Percentiles rank a stretch among this genome's conserved stretches.
Conservation (phyloP, 2,797 vertebrate genomes). For the Gymnothorax javanicus region DNA sequence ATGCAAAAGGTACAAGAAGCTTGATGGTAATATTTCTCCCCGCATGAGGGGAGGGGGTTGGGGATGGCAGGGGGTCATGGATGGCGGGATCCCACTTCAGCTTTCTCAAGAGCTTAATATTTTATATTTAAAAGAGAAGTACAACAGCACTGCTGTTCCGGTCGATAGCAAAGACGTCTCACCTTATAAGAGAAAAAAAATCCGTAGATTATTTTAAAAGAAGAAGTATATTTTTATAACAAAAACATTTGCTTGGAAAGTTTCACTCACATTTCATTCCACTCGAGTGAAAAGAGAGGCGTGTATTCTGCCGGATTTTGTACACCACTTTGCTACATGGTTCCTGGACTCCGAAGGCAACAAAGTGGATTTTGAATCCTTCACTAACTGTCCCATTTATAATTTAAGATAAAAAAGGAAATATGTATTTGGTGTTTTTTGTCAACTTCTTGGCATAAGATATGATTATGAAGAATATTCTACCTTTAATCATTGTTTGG, state of each 20-base stretch:
- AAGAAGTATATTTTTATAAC: constrained; percentile 83
- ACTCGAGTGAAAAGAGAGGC: constrained; percentile 63
- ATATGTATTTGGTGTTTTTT: constrained; percentile 67
- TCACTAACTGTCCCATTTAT: constrained; percentile 66
- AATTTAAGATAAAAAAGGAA: constrained; percentile 62
- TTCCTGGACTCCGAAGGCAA: constrained; percentile 68
- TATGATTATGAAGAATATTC: constrained; percentile 63
- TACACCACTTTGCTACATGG: constrained; percentile 70
- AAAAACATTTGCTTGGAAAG: constrained; percentile 74
- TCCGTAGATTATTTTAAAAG: constrained; percentile 84
- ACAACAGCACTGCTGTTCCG: constrained; percentile 75
- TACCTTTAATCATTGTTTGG: constrained; percentile 69
- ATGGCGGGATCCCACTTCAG: constrained; percentile 48
- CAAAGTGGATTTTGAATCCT: constrained; percentile 65
- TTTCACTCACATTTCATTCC: constrained; percentile 75
- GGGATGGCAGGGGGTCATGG: constrained; percentile 53
- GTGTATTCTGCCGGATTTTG: constrained; percentile 74
- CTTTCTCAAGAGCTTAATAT: constrained; percentile 70
- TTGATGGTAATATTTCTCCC: constrained; percentile 57
- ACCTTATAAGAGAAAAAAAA: constrained; percentile 72
- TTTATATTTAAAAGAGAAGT: constrained; percentile 72
- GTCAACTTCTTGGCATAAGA: constrained; percentile 59
- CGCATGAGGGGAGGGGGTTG: constrained; percentile 46
- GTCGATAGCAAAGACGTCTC: constrained; percentile 77
- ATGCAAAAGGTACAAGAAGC: constrained; percentile 75